Conservation (phyloP, 2,113 vertebrate genomes). For the Macaca mulatta region DNA sequence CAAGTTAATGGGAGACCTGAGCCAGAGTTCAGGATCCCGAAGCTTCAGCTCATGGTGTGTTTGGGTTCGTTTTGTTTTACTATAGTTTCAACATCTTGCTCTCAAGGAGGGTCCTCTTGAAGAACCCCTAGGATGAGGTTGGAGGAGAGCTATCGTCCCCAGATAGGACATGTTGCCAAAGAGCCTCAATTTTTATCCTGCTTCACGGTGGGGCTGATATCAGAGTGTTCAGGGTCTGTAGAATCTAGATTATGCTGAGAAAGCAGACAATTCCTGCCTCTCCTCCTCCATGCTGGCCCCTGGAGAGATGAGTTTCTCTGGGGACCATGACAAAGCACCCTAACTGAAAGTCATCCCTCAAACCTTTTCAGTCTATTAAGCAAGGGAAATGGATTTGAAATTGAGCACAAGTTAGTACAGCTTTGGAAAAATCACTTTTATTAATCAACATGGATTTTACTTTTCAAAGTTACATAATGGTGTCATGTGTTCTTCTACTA, state of each 20-base stretch:
- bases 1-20: background rate
- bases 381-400: constrained; percentile 79
- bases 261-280: background rate
- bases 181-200: background rate
- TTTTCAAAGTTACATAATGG: constrained; percentile 51
- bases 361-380: constrained; percentile 76
- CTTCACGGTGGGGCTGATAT: background rate
- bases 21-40: background rate
- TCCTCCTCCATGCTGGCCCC: background rate
- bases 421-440: constrained; percentile 79
- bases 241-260: background rate
- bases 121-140: background rate
- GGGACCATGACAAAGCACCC: constrained; percentile 39
- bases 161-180: background rate
- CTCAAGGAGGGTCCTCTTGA: background rate
- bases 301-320: background rate
- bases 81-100: background rate
- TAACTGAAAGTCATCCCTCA: constrained; percentile 46
- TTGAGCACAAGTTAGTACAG: constrained; percentile 48
- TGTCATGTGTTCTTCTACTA: constrained; percentile 63
- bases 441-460: constrained; percentile 77
- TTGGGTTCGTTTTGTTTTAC: background rate
- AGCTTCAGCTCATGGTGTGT: background rate
- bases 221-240: no score
- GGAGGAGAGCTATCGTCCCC: background rate